Conservation (phyloP, 2,797 vertebrate species). For the Catostomus latipinnis region DNA sequence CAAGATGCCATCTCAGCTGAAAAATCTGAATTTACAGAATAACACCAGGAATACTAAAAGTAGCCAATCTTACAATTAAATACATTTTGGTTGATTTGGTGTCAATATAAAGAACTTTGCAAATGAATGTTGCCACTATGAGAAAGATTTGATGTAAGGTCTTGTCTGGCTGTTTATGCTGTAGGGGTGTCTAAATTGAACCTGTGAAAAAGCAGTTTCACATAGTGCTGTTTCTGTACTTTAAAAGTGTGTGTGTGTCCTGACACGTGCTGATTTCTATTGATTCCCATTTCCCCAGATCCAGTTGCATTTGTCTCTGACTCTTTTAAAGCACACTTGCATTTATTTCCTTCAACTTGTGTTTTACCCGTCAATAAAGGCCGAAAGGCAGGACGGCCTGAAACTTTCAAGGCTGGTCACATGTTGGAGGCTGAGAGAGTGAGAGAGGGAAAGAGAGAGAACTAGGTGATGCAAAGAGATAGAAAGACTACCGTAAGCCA, state of each 20-base stretch:
- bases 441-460: neutral
- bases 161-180: constrained; percentile 27
- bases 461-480: constrained; percentile 30
- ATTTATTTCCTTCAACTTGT: constrained; percentile 38
- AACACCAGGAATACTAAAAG: no score
- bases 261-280: constrained; percentile 18
- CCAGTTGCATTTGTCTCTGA: constrained; percentile 38
- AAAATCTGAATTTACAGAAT: no score
- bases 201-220: constrained; percentile 5
- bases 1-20: no score
- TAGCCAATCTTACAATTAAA: no score
- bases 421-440: constrained; percentile 7
- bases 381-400: neutral
- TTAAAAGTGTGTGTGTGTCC: constrained; percentile 32
- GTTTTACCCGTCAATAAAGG: constrained; percentile 18
- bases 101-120: no score
- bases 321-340: constrained; percentile 37
- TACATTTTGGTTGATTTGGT: no score
- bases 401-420: constrained; percentile 3
- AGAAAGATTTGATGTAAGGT: neutral
- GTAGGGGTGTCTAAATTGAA: constrained; percentile 18
- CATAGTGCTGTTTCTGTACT: constrained; percentile 34
- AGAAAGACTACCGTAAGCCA: constrained; percentile 56
- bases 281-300: constrained; percentile 46
- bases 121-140: neutral